A percentile compares a stretch with the other conserved stretches of the same genome.
These are phyloP conservation scores for Lasioglossum leucozonium DNA, from an alignment of 2,888 invertebrate genomes.

Conservation along the genomic window DNA sequence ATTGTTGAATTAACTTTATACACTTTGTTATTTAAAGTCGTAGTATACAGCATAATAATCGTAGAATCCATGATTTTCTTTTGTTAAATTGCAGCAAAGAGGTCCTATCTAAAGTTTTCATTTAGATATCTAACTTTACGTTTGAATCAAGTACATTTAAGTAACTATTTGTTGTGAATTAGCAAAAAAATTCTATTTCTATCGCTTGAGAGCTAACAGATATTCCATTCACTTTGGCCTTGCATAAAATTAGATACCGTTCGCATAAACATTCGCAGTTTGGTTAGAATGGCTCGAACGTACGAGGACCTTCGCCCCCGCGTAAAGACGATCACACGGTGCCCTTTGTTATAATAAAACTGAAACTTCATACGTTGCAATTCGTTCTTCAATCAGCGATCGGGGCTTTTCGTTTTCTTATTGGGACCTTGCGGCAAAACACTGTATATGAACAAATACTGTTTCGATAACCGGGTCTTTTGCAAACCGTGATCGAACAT, in stretches of 20 bases:
- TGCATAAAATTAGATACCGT: background rate
- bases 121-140: no score
- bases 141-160: no score
- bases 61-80: no score
- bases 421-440: background rate
- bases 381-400: constrained; percentile 7
- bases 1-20: no score
- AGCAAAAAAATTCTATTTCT: background rate
- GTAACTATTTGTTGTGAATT: no score
- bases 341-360: background rate
- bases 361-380: background rate
- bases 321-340: constrained; percentile 21
- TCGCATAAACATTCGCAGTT: background rate
- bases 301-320: constrained; percentile 41
- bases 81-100: no score
- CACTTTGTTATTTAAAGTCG: no score
- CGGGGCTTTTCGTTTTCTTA: constrained; percentile 23
- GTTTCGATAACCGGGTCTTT: background rate
- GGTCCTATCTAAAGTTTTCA: no score
- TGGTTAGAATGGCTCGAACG: constrained; percentile 26
- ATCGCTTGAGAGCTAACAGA: no score
- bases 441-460: background rate
- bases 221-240: background rate
- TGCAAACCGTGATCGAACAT: constrained; percentile 32
- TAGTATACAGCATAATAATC: no score